Evolutionary conservation across 2,888 invertebrate species (phyloP).

Genomic region (Drosophila mercatorum): DNA sequence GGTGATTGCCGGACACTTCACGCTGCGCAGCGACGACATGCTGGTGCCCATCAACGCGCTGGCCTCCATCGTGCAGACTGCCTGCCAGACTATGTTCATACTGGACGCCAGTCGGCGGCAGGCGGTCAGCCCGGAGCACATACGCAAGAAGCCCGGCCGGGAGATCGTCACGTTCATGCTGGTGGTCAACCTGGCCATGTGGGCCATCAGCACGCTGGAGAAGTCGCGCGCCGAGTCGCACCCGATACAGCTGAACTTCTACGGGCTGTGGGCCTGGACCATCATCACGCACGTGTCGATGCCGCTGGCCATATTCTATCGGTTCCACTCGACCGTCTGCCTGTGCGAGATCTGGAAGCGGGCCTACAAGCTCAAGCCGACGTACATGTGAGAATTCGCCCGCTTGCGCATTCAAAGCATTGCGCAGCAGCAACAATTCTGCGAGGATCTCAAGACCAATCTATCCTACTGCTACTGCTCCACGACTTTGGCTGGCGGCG

Average conservation of each 20-base stretch:
- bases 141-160: constrained; percentile 94
- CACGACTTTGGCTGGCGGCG: constrained; percentile 81
- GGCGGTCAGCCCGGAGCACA: constrained; percentile 92
- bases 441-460: constrained; percentile 83
- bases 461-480: constrained; percentile 82
- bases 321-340: constrained; percentile 97
- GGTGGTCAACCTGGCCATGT: constrained; percentile 96
- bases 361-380: constrained; percentile 96
- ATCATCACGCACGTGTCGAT: constrained; percentile 97
- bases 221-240: constrained; percentile 96
- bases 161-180: constrained; percentile 96
- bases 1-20: constrained; percentile 96
- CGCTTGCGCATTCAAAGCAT: constrained; percentile 84
- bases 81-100: constrained; percentile 95
- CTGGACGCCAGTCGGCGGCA: constrained; percentile 94
- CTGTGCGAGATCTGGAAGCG: constrained; percentile 98
- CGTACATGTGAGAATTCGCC: constrained; percentile 89
- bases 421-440: constrained; percentile 84
- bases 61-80: constrained; percentile 94
- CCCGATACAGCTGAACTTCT: constrained; percentile 95
- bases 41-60: constrained; percentile 93
- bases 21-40: constrained; percentile 91
- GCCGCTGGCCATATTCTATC: constrained; percentile 96
- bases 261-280: constrained; percentile 97
- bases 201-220: constrained; percentile 96